Evolutionary conservation across 2,888 invertebrate species (phyloP).

Genomic region (Ditylenchus weischeri): DNA sequence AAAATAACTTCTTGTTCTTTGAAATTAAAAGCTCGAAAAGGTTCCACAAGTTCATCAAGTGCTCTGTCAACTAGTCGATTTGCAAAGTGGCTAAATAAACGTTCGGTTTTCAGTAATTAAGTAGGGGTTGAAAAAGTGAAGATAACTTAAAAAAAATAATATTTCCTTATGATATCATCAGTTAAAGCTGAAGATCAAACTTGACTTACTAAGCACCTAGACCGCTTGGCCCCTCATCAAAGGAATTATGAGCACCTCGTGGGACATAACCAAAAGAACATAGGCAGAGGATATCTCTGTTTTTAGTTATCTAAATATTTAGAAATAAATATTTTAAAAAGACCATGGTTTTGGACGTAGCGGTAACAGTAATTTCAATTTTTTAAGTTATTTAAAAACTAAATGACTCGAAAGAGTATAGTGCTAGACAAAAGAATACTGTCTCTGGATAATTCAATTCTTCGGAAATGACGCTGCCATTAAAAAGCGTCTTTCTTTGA

Average conservation of each 20-base stretch:
- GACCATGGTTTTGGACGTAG: not conserved
- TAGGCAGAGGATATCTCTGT: constrained; percentile 49
- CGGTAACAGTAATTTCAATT: no score
- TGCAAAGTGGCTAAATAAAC: constrained; percentile 48
- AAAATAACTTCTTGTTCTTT: constrained; percentile 55
- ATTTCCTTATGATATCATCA: not conserved
- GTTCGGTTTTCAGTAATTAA: no score
- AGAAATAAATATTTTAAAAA: not conserved
- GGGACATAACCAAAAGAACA: constrained; percentile 53
- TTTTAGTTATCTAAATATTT: constrained; percentile 26
- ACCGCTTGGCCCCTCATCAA: constrained; percentile 33
- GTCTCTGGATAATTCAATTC: no score
- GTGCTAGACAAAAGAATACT: no score
- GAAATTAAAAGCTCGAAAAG: constrained; percentile 50
- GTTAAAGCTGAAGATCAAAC: not conserved
- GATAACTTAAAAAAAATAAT: no score
- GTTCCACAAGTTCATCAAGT: constrained; percentile 53
- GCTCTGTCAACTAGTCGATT: constrained; percentile 52
- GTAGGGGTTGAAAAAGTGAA: no score
- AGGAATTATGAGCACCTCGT: constrained; percentile 39
- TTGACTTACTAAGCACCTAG: constrained; percentile 38
- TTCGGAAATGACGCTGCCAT: no score
- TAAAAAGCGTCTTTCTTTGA: no score
- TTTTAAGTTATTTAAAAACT: no score
- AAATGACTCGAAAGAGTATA: no score